Evolutionary conservation across 2,797 vertebrate genomes (phyloP).

Genomic region (Myiothlypis chrysogaster): DNA sequence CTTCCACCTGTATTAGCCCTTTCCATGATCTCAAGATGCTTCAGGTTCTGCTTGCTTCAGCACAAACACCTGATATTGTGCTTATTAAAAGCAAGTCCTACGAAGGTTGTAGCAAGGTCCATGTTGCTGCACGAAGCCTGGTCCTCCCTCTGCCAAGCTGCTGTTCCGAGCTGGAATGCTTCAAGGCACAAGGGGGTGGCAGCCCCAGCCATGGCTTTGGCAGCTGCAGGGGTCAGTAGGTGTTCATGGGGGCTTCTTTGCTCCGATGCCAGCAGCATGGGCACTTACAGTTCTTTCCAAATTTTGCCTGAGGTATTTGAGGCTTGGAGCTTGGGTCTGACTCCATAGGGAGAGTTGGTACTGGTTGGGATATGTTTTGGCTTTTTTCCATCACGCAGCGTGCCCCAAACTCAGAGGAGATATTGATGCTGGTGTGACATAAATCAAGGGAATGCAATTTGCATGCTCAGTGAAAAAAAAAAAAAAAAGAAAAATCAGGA

Average conservation of each 20-base stretch:
- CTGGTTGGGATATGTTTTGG: neutral
- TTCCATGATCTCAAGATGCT: neutral
- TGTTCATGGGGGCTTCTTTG: neutral
- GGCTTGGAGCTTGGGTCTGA: neutral
- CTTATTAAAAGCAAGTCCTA: neutral
- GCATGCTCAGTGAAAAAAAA: neutral
- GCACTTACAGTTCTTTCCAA: neutral
- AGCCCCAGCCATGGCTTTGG: neutral
- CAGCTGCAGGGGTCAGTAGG: fast-evolving
- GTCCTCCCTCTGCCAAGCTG: neutral
- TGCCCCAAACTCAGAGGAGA: neutral
- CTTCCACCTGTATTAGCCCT: neutral
- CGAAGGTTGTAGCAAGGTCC: neutral
- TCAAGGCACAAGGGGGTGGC: neutral
- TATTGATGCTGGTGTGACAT: neutral
- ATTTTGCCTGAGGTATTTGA: neutral
- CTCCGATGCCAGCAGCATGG: fast-evolving
- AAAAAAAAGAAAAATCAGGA: neutral
- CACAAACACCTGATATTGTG: neutral
- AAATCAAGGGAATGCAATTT: neutral
- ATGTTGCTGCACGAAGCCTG: fast-evolving
- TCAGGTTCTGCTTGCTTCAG: slow-evolving; percentile 4
- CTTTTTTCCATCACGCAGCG: fast-evolving
- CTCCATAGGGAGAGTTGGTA: neutral
- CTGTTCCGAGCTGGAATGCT: neutral